These are phyloP conservation scores for Cebus imitator DNA, from an alignment of 2,113 vertebrate genomes.

Conservation along the genomic window DNA sequence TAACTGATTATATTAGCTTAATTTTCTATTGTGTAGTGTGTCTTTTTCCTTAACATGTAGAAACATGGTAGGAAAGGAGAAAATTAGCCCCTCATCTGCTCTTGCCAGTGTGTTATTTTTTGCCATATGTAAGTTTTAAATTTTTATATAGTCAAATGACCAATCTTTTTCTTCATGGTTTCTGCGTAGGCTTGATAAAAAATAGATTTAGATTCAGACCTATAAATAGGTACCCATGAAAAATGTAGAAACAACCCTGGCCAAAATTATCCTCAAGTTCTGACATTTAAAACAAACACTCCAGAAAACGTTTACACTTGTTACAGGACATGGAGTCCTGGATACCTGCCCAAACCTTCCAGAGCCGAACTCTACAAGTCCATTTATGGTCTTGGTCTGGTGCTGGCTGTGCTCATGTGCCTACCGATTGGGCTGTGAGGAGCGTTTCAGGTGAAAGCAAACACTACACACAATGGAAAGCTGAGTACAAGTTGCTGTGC, in stretches of 20 bases:
- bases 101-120: not conserved
- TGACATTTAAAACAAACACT: constrained; percentile 58
- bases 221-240: constrained; percentile 31
- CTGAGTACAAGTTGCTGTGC: not conserved
- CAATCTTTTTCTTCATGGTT: not conserved
- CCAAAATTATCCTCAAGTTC: constrained; percentile 36
- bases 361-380: constrained; percentile 10
- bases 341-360: constrained; percentile 41
- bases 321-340: constrained; percentile 22
- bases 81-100: not conserved
- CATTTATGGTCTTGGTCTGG: constrained; percentile 58
- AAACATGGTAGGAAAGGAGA: not conserved
- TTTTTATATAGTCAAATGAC: not conserved
- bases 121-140: not conserved
- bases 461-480: not conserved
- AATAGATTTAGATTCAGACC: not conserved
- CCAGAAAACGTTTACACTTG: constrained; percentile 38
- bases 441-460: not conserved
- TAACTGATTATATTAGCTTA: not conserved
- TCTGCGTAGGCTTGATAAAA: not conserved
- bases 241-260: not conserved
- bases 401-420: not conserved
- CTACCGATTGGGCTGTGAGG: not conserved
- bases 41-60: not conserved
- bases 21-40: not conserved